Evolutionary conservation across 2,888 invertebrate species (phyloP).

Genomic region (Pheosia gnoma): DNA sequence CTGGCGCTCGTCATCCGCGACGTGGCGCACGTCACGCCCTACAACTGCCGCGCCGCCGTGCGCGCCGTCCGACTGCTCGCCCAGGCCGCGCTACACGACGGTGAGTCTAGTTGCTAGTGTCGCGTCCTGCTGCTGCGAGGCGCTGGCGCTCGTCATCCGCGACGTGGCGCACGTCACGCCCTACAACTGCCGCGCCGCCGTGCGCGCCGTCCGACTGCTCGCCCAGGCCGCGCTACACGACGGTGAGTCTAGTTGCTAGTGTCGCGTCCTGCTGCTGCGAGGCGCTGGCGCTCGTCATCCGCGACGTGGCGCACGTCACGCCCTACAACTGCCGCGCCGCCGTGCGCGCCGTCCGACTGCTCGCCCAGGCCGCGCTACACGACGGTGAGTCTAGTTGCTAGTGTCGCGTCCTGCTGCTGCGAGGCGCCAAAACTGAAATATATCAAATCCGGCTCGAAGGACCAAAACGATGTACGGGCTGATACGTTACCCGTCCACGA

Average conservation of each 20-base stretch:
- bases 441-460: no score
- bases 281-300: conserved; percentile 95
- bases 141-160: conserved; percentile 95
- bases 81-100: conserved; percentile 91
- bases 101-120: conserved; percentile 48
- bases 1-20: conserved; percentile 97
- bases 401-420: no score
- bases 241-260: conserved; percentile 67
- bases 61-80: conserved; percentile 96
- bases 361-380: conserved; percentile 94
- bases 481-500: no score
- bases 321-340: conserved; percentile 98
- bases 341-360: conserved; percentile 94
- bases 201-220: conserved; percentile 94
- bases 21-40: conserved; percentile 98
- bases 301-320: conserved; percentile 98
- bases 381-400: conserved; percentile 76
- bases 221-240: conserved; percentile 94
- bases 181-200: conserved; percentile 96
- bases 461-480: no score
- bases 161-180: conserved; percentile 99
- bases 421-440: no score
- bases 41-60: conserved; percentile 97
- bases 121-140: no score
- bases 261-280: no score